These are phyloP conservation scores for Heteromormyrus szaboi DNA, from an alignment of 2,797 vertebrate species.

Conservation along the genomic window DNA sequence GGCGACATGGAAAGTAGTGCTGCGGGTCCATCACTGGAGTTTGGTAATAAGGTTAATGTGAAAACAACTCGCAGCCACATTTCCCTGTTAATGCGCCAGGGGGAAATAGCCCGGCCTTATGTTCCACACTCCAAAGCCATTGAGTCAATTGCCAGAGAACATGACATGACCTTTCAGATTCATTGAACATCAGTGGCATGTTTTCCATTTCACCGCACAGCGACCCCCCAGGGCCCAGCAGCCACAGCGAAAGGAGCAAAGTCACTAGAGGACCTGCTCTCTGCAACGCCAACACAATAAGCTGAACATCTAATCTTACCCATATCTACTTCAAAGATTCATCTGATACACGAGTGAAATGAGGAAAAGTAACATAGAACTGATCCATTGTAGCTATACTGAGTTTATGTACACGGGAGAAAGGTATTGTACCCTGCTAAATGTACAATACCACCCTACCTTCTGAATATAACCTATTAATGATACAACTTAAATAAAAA, in stretches of 20 bases:
- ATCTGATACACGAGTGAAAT: neutral
- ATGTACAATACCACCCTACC: neutral
- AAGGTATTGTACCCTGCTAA: neutral
- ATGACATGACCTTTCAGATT: conserved; percentile 88
- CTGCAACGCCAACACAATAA: conserved; percentile 56
- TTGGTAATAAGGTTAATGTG: conserved; percentile 74
- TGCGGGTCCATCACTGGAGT: conserved; percentile 58
- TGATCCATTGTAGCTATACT: neutral
- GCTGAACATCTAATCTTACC: conserved; percentile 59
- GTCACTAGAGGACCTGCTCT: conserved; percentile 59
- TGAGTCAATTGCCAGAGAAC: conserved; percentile 87
- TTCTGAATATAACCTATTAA: neutral
- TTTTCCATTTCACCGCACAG: conserved; percentile 78
- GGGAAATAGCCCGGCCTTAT: conserved; percentile 71
- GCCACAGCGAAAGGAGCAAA: conserved; percentile 73
- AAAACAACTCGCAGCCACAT: conserved; percentile 69
- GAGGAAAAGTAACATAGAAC: neutral
- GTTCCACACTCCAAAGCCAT: conserved; percentile 78
- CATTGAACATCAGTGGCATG: conserved; percentile 75
- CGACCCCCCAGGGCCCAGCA: conserved; percentile 67
- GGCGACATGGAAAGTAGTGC: neutral
- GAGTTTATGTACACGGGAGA: neutral
- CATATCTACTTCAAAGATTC: conserved; percentile 35
- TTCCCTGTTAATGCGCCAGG: conserved; percentile 69
- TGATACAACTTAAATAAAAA: neutral